Percentiles rank a stretch among this genome's conserved stretches.
Conservation (phyloP, 1,140 invertebrate genomes). For the Hycleus cichorii region DNA sequence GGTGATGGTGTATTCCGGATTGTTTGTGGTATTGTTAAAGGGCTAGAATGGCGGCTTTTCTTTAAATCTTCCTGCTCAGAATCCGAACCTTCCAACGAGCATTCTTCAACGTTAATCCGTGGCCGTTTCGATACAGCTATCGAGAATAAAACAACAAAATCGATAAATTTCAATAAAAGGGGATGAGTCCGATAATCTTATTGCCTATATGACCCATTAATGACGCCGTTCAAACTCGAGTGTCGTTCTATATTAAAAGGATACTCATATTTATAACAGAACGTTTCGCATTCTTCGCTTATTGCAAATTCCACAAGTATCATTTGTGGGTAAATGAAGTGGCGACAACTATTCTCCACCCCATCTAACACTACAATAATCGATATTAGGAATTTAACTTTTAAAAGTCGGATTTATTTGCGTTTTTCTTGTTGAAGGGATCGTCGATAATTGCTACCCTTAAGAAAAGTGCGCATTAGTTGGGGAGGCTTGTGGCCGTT, state of each 20-base stretch:
- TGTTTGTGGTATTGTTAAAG: constrained; percentile 26
- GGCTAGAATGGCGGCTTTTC: constrained; percentile 31
- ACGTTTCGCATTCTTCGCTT: constrained; percentile 33
- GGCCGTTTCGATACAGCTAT: constrained; percentile 49
- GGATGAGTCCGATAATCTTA: neutral
- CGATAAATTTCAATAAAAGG: neutral
- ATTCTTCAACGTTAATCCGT: constrained; percentile 47
- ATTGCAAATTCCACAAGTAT: constrained; percentile 41
- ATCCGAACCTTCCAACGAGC: constrained; percentile 46
- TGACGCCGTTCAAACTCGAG: constrained; percentile 7
- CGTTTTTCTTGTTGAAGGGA: too few relatives aligned
- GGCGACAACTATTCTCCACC: constrained; percentile 27
- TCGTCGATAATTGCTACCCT: too few relatives aligned
- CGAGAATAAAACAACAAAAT: constrained; percentile 9
- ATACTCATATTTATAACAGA: constrained; percentile 35
- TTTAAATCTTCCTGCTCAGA: constrained; percentile 40
- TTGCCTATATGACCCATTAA: constrained; percentile 24
- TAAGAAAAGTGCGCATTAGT: too few relatives aligned
- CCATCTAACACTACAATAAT: neutral
- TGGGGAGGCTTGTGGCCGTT: too few relatives aligned
- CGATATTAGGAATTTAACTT: too few relatives aligned
- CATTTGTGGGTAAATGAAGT: constrained; percentile 37
- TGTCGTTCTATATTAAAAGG: constrained; percentile 24
- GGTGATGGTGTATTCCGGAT: constrained; percentile 41
- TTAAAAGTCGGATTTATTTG: too few relatives aligned